Conservation (phyloP, 2,797 vertebrate species). For the Sebastes variabilis region DNA sequence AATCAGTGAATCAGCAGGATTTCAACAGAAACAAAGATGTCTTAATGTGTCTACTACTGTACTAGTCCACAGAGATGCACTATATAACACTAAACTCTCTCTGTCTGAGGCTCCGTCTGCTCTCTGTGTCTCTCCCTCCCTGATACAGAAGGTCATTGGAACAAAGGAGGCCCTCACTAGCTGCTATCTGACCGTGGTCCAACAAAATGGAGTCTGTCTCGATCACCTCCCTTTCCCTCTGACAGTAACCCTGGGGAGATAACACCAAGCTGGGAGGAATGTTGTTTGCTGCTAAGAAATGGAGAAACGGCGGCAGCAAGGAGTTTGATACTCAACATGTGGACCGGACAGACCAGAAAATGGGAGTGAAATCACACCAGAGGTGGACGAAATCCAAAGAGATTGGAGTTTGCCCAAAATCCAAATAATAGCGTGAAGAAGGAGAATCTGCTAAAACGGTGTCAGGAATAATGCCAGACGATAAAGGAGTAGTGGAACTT, state of each 20-base stretch:
- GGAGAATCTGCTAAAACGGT: constrained; percentile 21
- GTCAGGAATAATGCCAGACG: constrained; percentile 20
- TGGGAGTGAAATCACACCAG: constrained; percentile 22
- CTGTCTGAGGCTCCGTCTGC: neutral
- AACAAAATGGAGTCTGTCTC: constrained; percentile 65
- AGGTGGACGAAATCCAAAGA: constrained; percentile 18
- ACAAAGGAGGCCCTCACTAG: constrained; percentile 60
- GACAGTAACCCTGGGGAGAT: constrained; percentile 61
- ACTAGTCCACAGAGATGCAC: neutral
- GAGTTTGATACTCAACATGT: constrained; percentile 51
- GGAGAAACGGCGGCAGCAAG: constrained; percentile 1
- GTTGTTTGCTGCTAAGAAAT: constrained; percentile 44
- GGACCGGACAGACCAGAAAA: constrained; percentile 25
- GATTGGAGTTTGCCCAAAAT: neutral
- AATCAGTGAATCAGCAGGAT: neutral
- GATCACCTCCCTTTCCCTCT: constrained; percentile 54
- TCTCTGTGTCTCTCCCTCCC: neutral
- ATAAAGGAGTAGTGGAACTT: constrained; percentile 26
- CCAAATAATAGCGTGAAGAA: constrained; percentile 16
- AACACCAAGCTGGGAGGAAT: constrained; percentile 43
- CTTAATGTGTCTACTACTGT: neutral
- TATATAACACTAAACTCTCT: neutral
- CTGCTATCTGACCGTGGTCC: constrained; percentile 63
- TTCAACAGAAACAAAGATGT: neutral
- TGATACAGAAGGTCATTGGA: constrained; percentile 29